Percentiles rank a stretch among this genome's conserved stretches.
These are phyloP conservation scores for Manis javanica DNA, from an alignment of 2,797 vertebrate genomes.

Conservation along the genomic window DNA sequence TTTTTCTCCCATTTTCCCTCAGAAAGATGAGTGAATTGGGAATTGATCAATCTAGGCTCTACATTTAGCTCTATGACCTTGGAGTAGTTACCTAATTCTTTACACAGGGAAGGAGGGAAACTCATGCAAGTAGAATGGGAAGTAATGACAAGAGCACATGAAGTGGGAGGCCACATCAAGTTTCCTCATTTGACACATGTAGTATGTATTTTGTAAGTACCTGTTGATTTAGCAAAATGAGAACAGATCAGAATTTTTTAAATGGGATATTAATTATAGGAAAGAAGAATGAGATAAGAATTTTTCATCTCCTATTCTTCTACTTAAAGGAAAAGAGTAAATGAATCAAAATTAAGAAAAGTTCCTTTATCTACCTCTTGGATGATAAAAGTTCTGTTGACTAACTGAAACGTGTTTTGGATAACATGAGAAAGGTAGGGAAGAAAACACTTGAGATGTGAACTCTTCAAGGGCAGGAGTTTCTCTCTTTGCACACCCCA, in stretches of 20 bases:
- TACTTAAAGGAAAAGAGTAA: conserved; percentile 10
- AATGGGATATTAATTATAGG: conserved; percentile 1
- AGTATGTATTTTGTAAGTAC: background rate
- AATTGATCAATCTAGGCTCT: background rate
- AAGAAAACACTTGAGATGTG: background rate
- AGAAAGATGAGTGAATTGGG: background rate
- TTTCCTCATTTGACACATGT: background rate
- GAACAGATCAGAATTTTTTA: conserved; percentile 28
- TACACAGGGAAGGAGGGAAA: background rate
- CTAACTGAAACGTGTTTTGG: background rate
- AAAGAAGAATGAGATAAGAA: background rate
- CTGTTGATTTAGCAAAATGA: conserved; percentile 7
- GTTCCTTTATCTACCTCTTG: background rate
- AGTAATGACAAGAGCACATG: background rate
- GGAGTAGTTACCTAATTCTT: no score
- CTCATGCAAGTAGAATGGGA: background rate
- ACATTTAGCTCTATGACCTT: background rate
- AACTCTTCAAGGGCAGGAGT: background rate
- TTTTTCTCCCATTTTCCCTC: conserved; percentile 26
- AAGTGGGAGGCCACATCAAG: background rate
- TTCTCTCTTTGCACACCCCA: background rate
- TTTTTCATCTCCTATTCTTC: conserved; percentile 11
- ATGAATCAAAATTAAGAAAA: conserved; percentile 50
- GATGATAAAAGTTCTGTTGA: background rate
- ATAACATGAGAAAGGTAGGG: background rate